A percentile compares a stretch with the other conserved stretches of the same genome.
These are phyloP conservation scores for Mesorhabditis spiculigera DNA, from an alignment of 2,888 invertebrate genomes.

Conservation along the genomic window DNA sequence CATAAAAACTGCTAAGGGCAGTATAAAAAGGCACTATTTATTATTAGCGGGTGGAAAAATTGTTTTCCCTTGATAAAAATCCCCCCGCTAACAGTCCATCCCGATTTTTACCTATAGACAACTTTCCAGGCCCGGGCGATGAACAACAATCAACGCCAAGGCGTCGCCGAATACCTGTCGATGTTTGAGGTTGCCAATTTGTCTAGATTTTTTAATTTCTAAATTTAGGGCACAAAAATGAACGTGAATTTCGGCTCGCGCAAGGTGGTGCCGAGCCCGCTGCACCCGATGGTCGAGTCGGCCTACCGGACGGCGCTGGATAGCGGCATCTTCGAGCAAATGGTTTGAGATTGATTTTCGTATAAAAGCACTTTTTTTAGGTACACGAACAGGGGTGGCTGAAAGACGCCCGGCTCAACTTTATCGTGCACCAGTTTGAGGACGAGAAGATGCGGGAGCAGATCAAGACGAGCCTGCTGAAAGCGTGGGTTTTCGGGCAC, in stretches of 20 bases:
- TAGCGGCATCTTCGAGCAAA: slow-evolving; percentile 40
- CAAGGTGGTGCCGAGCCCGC: not conserved
- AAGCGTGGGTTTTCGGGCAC: slow-evolving; percentile 17
- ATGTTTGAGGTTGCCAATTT: not conserved
- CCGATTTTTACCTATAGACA: no score
- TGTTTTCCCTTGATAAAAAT: no score
- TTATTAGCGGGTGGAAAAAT: not conserved
- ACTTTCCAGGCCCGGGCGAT: not conserved
- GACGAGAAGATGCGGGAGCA: slow-evolving; percentile 17
- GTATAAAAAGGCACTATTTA: slow-evolving; percentile 7
- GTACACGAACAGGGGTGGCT: slow-evolving; percentile 53
- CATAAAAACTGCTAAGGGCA: no score
- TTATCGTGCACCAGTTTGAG: slow-evolving; percentile 27
- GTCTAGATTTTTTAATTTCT: no score
- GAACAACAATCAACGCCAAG: slow-evolving; percentile 9
- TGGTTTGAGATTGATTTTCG: slow-evolving; percentile 24
- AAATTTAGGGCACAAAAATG: not conserved
- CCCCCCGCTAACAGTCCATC: no score
- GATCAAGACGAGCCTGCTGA: slow-evolving; percentile 15
- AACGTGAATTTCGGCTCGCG: not conserved
- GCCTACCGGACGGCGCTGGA: slow-evolving; percentile 41
- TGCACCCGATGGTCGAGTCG: slow-evolving; percentile 32
- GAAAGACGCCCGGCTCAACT: slow-evolving; percentile 24
- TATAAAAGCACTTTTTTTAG: slow-evolving; percentile 3
- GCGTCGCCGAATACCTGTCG: not conserved